Conservation (phyloP, 1,140 invertebrate species). For the Reticulitermes speratus region DNA sequence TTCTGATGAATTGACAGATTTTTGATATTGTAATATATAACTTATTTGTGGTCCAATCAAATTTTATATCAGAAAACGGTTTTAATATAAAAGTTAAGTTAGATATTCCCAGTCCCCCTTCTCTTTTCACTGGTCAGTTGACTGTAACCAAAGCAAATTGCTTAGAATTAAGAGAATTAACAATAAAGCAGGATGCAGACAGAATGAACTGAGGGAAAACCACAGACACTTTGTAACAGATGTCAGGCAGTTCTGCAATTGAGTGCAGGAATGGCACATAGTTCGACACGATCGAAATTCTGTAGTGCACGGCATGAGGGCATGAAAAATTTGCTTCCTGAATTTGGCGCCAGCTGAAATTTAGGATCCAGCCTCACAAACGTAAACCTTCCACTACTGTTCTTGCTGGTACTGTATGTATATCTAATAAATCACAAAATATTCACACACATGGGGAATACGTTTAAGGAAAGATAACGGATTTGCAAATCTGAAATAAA, state of each 20-base stretch:
- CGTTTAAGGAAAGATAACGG: no score
- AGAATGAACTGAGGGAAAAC: background rate
- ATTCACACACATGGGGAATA: no score
- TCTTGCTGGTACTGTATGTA: no score
- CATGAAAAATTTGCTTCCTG: no score
- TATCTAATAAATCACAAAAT: no score
- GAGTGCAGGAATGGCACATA: background rate
- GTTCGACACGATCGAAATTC: background rate
- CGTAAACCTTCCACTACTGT: no score
- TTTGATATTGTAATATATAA: background rate
- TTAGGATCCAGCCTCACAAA: no score
- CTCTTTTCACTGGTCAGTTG: background rate
- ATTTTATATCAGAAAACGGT: background rate
- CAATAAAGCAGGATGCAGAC: background rate
- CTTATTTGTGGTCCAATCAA: background rate
- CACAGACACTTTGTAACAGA: background rate
- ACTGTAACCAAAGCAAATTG: slow-evolving; percentile 9
- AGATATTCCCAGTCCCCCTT: background rate
- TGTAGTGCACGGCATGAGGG: no score
- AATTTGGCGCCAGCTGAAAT: no score
- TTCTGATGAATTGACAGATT: background rate
- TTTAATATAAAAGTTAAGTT: background rate
- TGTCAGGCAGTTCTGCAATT: background rate
- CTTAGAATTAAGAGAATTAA: background rate
- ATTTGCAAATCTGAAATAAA: no score